Evolutionary conservation across 2,888 invertebrate species (phyloP).

Genomic region (Microplitis manilae): DNA sequence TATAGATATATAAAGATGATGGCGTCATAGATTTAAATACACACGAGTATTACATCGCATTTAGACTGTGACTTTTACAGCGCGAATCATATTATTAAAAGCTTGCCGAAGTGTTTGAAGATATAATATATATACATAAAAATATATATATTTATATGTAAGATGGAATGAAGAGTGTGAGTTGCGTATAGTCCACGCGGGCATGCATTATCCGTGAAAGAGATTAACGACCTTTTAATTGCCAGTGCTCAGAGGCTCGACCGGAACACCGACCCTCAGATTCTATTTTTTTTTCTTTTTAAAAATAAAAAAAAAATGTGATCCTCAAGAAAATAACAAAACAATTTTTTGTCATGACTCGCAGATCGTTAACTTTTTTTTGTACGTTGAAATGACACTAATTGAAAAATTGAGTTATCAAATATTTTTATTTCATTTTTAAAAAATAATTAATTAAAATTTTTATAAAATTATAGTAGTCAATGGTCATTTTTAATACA

Average conservation of each 20-base stretch:
- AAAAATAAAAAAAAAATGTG: not conserved
- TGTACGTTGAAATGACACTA: not conserved
- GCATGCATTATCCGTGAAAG: conserved; percentile 50
- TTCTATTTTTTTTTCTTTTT: conserved; percentile 3
- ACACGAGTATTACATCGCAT: conserved; percentile 58
- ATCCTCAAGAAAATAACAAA: not conserved
- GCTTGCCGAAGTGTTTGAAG: conserved; percentile 9
- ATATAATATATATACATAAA: not conserved
- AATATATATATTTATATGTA: not conserved
- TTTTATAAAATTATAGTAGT: too few species aligned
- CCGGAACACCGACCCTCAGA: conserved; percentile 21
- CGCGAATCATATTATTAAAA: conserved; percentile 23
- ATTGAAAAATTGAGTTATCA: not conserved
- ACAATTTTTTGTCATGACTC: not conserved
- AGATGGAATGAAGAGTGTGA: conserved; percentile 5
- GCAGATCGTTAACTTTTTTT: not conserved
- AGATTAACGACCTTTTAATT: conserved; percentile 66
- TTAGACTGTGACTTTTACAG: conserved; percentile 63
- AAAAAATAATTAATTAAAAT: too few species aligned
- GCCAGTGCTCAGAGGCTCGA: conserved; percentile 42
- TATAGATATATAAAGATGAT: not conserved
- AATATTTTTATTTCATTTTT: not conserved
- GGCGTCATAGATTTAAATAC: conserved; percentile 18
- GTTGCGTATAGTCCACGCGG: conserved; percentile 40
- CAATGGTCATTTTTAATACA: too few species aligned